Conservation (phyloP, 2,113 vertebrate genomes). For the Hylia prasina region DNA sequence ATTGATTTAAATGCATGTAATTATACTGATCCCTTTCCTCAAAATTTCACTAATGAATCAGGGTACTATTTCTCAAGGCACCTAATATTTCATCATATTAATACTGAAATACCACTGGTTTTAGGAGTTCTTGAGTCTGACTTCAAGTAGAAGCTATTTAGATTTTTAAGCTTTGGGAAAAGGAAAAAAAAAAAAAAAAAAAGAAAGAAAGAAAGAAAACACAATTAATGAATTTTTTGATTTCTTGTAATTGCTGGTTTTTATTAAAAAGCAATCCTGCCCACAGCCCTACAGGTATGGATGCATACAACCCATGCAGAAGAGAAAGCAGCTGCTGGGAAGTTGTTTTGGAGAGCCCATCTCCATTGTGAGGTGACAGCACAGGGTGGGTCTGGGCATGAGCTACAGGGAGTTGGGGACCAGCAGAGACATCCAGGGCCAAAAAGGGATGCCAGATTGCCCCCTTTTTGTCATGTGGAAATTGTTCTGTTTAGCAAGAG, state of each 20-base stretch:
- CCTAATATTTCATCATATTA: neutral
- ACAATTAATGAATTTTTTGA: neutral
- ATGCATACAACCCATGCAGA: neutral
- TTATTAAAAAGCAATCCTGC: neutral
- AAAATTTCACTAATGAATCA: neutral
- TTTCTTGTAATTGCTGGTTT: neutral
- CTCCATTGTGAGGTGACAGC: neutral
- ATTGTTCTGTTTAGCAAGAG: neutral
- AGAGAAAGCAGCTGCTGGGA: neutral
- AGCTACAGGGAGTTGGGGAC: fast-evolving
- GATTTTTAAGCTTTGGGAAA: neutral
- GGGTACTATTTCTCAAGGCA: neutral
- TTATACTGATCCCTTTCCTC: neutral
- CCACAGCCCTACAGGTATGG: neutral
- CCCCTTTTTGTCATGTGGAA: neutral
- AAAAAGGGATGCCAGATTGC: neutral
- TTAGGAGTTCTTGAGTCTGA: neutral
- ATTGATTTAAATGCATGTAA: neutral
- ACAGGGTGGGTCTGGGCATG: neutral
- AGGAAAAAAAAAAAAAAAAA: neutral
- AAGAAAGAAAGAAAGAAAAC: neutral
- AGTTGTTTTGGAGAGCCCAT: neutral
- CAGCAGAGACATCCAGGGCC: neutral
- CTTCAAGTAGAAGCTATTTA: neutral
- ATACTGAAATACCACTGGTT: neutral